Conservation (phyloP, 2,888 invertebrate genomes). For the Cheilosia grossa region DNA sequence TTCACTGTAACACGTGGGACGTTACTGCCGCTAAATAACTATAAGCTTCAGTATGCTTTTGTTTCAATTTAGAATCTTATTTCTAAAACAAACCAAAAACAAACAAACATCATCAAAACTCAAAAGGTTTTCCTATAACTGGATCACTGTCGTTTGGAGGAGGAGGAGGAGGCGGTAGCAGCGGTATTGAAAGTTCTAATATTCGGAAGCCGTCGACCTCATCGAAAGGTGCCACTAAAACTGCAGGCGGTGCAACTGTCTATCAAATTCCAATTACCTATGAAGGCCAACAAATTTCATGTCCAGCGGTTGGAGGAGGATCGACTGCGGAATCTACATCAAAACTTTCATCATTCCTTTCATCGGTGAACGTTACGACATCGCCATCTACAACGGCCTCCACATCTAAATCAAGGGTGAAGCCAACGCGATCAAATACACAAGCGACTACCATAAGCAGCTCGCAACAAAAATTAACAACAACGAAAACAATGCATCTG, state of each 20-base stretch:
- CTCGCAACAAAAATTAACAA: constrained; percentile 57
- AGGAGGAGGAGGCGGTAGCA: constrained; percentile 7
- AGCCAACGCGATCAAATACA: constrained; percentile 24
- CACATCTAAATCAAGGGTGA: constrained; percentile 35
- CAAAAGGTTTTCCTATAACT: constrained; percentile 74
- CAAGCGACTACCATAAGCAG: constrained; percentile 60
- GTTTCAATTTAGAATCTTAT: constrained; percentile 61
- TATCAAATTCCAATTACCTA: constrained; percentile 76
- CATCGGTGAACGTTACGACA: constrained; percentile 27
- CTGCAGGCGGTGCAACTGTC: constrained; percentile 15
- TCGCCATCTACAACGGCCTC: not conserved
- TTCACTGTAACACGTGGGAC: constrained; percentile 17
- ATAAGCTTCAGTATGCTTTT: constrained; percentile 49
- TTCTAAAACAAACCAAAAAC: constrained; percentile 53
- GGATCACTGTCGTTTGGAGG: constrained; percentile 75
- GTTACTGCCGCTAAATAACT: constrained; percentile 52
- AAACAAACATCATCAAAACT: constrained; percentile 41
- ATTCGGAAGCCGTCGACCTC: constrained; percentile 22
- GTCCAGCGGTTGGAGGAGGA: constrained; percentile 24
- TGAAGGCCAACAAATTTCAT: constrained; percentile 65
- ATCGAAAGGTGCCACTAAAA: constrained; percentile 1
- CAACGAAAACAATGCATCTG: constrained; percentile 37
- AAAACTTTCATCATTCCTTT: constrained; percentile 65
- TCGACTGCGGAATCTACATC: constrained; percentile 25
- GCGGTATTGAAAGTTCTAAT: not conserved